phyloP scores from a whole-genome alignment of 2,113 vertebrate species.

The Poeciliopsis prolifica region DNA sequence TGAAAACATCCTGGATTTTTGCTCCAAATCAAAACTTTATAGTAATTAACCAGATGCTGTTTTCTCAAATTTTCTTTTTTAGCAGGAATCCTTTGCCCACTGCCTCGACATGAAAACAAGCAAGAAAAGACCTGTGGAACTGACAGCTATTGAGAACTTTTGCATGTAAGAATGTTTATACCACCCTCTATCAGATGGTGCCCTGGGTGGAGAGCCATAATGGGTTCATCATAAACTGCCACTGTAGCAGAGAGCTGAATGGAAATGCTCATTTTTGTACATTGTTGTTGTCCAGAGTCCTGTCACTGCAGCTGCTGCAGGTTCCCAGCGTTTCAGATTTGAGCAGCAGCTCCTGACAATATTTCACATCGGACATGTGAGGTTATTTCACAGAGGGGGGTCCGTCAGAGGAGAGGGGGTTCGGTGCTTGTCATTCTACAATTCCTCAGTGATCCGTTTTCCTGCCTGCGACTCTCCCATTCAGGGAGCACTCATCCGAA shows the following conservation, averaged over 20 bases:
- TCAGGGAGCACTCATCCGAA: constrained; percentile 72
- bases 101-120: background rate
- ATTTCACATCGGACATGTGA: constrained; percentile 59
- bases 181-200: background rate
- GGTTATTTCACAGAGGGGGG: constrained; percentile 46
- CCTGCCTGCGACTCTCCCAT: constrained; percentile 65
- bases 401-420: constrained; percentile 22
- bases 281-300: background rate
- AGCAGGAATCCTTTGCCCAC: background rate
- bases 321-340: constrained; percentile 15
- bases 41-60: no score
- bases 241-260: background rate
- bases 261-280: background rate
- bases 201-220: background rate
- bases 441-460: constrained; percentile 62
- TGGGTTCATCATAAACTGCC: background rate
- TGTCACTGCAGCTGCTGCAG: constrained; percentile 9
- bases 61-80: no score
- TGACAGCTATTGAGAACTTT: background rate
- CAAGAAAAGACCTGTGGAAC: background rate
- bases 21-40: no score
- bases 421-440: constrained; percentile 46
- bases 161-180: background rate
- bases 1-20: no score
- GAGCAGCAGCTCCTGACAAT: constrained; percentile 46